phyloP scores from a whole-genome alignment of 2,113 vertebrate genomes.

The Ellobius talpinus region DNA sequence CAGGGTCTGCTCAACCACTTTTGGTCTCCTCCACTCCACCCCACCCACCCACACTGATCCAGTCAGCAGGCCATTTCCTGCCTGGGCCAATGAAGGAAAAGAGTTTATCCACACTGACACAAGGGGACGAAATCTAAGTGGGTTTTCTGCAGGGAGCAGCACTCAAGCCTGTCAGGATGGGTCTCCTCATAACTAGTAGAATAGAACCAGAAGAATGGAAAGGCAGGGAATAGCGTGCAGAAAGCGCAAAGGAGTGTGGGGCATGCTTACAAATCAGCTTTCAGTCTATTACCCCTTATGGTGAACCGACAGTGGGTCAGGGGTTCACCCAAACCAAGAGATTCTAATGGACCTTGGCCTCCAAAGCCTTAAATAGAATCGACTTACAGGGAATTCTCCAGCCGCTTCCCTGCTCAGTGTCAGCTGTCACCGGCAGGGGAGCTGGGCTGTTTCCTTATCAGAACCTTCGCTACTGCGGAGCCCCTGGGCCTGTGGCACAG shows the following conservation, averaged over 20 bases:
- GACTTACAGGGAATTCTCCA: background rate
- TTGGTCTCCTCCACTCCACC: background rate
- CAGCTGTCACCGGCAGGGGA: background rate
- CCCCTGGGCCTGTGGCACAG: background rate
- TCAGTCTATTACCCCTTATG: no score
- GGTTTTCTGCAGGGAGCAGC: background rate
- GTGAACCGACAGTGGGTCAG: background rate
- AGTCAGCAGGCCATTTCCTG: background rate
- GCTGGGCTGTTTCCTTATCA: background rate
- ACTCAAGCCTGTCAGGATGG: background rate
- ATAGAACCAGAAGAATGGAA: background rate
- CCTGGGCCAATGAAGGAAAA: background rate
- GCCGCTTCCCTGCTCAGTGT: background rate
- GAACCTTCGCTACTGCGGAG: background rate
- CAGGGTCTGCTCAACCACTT: background rate
- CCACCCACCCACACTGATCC: no score
- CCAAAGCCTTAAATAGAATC: background rate
- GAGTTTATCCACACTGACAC: accelerated
- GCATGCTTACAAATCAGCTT: accelerated
- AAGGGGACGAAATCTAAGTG: background rate
- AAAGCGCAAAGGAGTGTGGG: no score
- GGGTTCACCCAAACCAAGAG: background rate
- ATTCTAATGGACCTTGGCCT: no score
- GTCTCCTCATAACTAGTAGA: background rate
- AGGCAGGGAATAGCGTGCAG: background rate